Conservation (phyloP, 2,113 vertebrate genomes). For the Eupsittula cactorum region DNA sequence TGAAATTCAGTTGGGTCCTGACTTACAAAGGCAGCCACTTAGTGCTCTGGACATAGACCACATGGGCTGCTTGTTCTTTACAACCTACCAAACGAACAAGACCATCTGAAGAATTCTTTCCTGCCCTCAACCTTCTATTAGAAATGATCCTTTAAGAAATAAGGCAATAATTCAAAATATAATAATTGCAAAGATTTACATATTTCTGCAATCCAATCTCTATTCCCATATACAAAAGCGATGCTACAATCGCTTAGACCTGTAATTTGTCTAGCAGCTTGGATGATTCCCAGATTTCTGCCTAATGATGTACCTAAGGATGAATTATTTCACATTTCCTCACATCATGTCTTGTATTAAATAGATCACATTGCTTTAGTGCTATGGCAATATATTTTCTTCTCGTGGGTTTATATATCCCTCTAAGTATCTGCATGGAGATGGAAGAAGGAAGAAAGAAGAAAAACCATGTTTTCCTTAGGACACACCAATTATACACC, state of each 20-base stretch:
- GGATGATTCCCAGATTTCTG: background rate
- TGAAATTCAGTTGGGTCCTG: background rate
- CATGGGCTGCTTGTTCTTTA: background rate
- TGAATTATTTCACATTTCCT: background rate
- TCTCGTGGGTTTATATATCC: background rate
- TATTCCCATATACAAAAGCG: background rate
- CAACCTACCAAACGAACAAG: background rate
- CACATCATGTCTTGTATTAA: background rate
- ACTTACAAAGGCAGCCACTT: background rate
- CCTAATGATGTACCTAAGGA: background rate
- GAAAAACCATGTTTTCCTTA: background rate
- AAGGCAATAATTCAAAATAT: background rate
- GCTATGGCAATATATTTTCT: background rate
- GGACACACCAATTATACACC: accelerated
- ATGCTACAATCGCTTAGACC: background rate
- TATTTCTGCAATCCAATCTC: background rate
- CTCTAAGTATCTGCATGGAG: background rate
- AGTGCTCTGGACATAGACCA: background rate
- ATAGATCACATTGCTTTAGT: background rate
- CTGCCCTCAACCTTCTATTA: background rate
- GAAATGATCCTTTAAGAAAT: background rate
- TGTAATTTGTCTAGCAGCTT: background rate
- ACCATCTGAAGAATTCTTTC: background rate
- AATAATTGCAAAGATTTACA: background rate
- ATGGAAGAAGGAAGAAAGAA: background rate